Evolutionary conservation across 2,888 invertebrate species (phyloP), one percentile per base, ranked within the genome.

Genomic region (Pristionchus maxplancki): DNA sequence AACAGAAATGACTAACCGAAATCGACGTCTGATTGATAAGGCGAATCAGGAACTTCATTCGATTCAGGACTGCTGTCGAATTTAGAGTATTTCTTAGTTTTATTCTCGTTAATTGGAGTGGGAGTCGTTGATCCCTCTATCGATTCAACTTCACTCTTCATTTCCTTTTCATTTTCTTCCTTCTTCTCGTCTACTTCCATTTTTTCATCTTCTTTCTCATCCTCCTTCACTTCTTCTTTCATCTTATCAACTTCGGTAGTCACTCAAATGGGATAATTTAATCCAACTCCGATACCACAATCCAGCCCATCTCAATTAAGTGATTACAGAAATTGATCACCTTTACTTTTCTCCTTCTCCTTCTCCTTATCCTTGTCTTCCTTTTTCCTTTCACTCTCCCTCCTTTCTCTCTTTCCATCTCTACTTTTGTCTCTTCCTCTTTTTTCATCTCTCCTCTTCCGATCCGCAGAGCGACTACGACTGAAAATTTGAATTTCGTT

Each of bases 51-150:
- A 58, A 89, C 89, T 31, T 48, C 82, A n/a, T 90, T 89, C 9
- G 87, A 89, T 67, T 92, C 92, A 11, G 92, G 91, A 88, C 91
- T 91, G 34, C 90, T 90, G 62, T 92, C 92, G 71, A 92, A 92
- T 82, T 92, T 92, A n/a, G 91, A 91, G 71, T 92, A 92, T 67
- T 91, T 92, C 37, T 91, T 92, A 3, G 89, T 89, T 20, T 87
- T 67, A n/a, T 71, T 53, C 13, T 87, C 34, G 24, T 24, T n/a
- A 62, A 40, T 8, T 64, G 44, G 48, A 37, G 71, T 37, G 53
- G 82, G 82, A 17, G 82, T 83, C 1, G 24, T 34, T 15, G 50
- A 37, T 85, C 50, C 85, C 44, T 85, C 85, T 15, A 28, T 64
- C 40, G 40, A 40, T 62, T 62, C 50, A n/a, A 31, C 85, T 64